phyloP scores from a whole-genome alignment of 2,113 vertebrate species.

The Oxyruncus cristatus region DNA sequence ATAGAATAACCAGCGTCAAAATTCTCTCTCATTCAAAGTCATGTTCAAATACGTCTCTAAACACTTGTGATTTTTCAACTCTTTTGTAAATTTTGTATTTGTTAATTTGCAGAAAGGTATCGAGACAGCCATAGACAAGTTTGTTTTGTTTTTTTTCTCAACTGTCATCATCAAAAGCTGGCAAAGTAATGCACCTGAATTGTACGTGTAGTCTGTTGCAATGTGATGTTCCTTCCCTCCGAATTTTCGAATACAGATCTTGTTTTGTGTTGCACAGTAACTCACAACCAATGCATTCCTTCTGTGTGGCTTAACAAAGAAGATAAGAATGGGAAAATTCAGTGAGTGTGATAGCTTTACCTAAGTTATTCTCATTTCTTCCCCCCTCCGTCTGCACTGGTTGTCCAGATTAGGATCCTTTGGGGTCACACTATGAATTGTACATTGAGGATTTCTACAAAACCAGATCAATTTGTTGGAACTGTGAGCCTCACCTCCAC shows the following conservation, averaged over 20 bases:
- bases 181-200: constrained; percentile 8
- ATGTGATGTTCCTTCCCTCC: not conserved
- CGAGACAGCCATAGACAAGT: not conserved
- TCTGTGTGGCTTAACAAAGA: not conserved
- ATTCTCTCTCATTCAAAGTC: not conserved
- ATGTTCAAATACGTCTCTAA: constrained; percentile 13
- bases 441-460: not conserved
- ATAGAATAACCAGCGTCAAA: not conserved
- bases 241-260: not conserved
- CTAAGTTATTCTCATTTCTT: not conserved
- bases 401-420: not conserved
- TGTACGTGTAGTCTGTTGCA: not conserved
- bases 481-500: not conserved
- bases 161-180: not conserved
- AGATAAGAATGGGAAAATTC: not conserved
- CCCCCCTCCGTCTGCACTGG: not conserved
- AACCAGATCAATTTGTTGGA: not conserved
- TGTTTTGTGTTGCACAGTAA: not conserved
- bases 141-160: not conserved
- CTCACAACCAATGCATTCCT: not conserved
- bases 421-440: not conserved
- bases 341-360: not conserved
- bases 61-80: not conserved
- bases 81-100: not conserved
- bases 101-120: not conserved